These are phyloP conservation scores for Pygoscelis antarcticus DNA, from an alignment of 2,113 vertebrate species.

Conservation along the genomic window DNA sequence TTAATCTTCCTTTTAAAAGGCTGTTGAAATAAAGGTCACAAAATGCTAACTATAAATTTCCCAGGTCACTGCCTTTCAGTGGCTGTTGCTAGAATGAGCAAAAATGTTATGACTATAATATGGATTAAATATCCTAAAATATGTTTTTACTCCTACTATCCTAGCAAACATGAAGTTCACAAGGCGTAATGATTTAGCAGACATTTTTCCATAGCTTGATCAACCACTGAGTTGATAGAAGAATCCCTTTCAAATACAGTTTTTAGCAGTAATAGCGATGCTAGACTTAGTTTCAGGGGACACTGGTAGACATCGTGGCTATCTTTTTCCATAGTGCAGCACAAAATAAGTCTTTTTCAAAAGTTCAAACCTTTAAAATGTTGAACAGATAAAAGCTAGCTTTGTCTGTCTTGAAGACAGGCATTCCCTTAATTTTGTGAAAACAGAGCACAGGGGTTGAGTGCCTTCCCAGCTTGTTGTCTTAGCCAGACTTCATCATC, in stretches of 20 bases:
- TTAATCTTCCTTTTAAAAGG: conserved; percentile 12
- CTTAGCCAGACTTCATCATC: neutral
- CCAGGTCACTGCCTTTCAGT: neutral
- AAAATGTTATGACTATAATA: conserved; percentile 1
- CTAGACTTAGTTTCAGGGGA: neutral
- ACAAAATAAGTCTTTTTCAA: neutral
- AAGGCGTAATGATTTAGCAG: neutral
- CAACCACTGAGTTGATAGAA: neutral
- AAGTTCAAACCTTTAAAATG: neutral
- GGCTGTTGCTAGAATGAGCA: neutral
- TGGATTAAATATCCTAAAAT: neutral
- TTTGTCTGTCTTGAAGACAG: neutral
- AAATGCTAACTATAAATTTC: conserved; percentile 23
- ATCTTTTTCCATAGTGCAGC: neutral
- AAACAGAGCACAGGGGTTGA: neutral
- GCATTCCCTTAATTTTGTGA: neutral
- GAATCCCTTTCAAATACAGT: neutral
- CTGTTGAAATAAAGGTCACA: conserved; percentile 31
- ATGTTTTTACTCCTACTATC: neutral
- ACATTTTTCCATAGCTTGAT: neutral
- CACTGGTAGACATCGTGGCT: neutral
- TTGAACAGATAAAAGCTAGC: neutral
- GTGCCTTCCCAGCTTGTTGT: neutral
- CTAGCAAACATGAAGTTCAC: neutral
- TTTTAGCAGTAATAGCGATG: neutral